Percentiles rank a stretch among this genome's conserved stretches.
Evolutionary conservation across 2,888 invertebrate genomes (phyloP).

Genomic region (Oligia latruncula): DNA sequence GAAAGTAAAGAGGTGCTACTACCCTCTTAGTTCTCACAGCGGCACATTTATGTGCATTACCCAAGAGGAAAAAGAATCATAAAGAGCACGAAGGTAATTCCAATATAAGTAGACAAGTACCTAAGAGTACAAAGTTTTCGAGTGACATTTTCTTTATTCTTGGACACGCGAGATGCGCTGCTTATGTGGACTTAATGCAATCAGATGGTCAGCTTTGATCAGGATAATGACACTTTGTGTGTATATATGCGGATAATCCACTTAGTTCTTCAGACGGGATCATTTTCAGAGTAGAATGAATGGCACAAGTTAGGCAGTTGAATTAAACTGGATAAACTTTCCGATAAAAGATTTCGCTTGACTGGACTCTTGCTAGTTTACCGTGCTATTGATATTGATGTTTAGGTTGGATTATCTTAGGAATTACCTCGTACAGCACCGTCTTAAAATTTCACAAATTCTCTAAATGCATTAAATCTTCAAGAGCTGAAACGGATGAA

Average conservation of each 20-base stretch:
- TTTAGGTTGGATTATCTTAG: background rate
- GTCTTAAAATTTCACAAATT: background rate
- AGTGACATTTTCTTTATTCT: conserved; percentile 29
- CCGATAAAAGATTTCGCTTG: conserved; percentile 6
- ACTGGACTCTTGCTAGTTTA: conserved; percentile 2
- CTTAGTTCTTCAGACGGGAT: conserved; percentile 41
- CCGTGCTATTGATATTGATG: background rate
- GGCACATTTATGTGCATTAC: conserved; percentile 45
- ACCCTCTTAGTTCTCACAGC: conserved; percentile 36
- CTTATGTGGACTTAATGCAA: conserved; percentile 59
- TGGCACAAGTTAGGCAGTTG: conserved; percentile 13
- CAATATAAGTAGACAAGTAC: conserved; percentile 1
- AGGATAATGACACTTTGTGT: conserved; percentile 42
- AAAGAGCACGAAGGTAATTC: conserved; percentile 31
- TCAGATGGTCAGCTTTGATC: conserved; percentile 61
- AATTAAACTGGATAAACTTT: conserved; percentile 12
- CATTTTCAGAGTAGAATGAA: conserved; percentile 12
- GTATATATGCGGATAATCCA: conserved; percentile 55
- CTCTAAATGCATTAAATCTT: conserved; percentile 3
- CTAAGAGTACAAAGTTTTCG: conserved; percentile 6
- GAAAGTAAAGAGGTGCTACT: conserved; percentile 28
- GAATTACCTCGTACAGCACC: background rate
- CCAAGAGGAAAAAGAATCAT: conserved; percentile 29
- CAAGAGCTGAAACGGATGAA: background rate
- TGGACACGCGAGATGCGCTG: conserved; percentile 3